Conservation (phyloP, 37 sponge, comb jelly and placozoan species). For the Beroe forskalii region DNA sequence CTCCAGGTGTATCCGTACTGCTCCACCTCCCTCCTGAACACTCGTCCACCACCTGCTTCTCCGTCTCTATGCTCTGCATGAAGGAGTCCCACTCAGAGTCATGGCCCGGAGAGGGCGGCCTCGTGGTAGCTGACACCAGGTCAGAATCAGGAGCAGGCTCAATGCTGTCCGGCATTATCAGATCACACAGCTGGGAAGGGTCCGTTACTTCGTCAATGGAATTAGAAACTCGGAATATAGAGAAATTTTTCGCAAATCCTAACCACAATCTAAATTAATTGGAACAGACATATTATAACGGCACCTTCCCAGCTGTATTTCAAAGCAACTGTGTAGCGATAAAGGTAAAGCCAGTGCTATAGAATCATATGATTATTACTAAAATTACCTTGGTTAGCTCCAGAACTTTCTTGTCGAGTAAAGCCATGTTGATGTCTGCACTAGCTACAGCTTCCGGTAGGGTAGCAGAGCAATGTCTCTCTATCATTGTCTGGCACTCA, state of each 20-base stretch:
- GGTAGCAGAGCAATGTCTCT: neutral
- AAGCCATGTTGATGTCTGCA: neutral
- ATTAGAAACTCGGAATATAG: too few species aligned
- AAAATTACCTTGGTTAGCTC: slow-evolving; percentile 46
- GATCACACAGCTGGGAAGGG: slow-evolving; percentile 38
- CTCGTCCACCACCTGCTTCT: neutral
- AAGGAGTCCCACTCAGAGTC: slow-evolving; percentile 53
- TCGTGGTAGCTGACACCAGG: neutral
- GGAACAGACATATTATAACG: too few species aligned
- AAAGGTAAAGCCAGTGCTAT: too few species aligned
- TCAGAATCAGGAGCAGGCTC: neutral
- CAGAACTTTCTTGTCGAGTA: slow-evolving; percentile 22
- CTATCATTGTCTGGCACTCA: slow-evolving; percentile 19
- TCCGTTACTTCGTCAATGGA: too few species aligned
- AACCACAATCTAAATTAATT: too few species aligned
- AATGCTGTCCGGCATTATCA: slow-evolving; percentile 51
- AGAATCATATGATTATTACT: too few species aligned
- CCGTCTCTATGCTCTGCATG: neutral
- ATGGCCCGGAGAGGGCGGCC: slow-evolving; percentile 11
- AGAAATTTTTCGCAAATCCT: too few species aligned
- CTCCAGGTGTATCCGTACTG: slow-evolving; percentile 20
- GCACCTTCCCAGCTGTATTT: too few species aligned
- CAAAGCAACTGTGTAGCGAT: too few species aligned
- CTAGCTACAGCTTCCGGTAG: slow-evolving; percentile 21
- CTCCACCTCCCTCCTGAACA: neutral